Evolutionary conservation across 2,888 invertebrate genomes (phyloP).

Genomic region (Lobophora halterata): DNA sequence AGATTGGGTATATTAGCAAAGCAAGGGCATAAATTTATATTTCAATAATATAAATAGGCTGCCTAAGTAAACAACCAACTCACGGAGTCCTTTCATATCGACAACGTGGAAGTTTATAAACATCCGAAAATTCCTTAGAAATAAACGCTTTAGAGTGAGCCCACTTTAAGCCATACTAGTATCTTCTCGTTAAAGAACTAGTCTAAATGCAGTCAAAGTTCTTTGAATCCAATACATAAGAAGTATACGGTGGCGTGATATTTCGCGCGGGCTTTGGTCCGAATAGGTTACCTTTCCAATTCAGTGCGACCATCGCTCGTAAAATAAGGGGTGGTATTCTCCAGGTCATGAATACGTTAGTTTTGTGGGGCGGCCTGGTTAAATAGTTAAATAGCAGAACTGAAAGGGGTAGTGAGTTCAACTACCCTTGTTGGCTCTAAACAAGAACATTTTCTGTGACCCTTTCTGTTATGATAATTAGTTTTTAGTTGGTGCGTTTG

Average conservation of each 20-base stretch:
- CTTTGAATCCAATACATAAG: slow-evolving; percentile 51
- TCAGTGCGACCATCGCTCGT: slow-evolving; percentile 67
- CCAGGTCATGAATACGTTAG: slow-evolving; percentile 77
- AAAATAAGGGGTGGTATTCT: slow-evolving; percentile 69
- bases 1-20: no score
- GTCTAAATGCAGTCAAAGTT: slow-evolving; percentile 31
- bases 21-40: no score
- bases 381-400: slow-evolving; percentile 72
- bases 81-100: no score
- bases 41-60: no score
- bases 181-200: slow-evolving; percentile 6
- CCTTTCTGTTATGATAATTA: slow-evolving; percentile 23
- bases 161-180: no score
- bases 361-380: slow-evolving; percentile 56
- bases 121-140: no score
- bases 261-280: slow-evolving; percentile 56
- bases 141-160: no score
- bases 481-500: slow-evolving; percentile 13
- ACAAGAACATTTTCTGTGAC: slow-evolving; percentile 20
- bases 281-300: slow-evolving; percentile 70
- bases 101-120: no score
- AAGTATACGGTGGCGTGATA: slow-evolving; percentile 59
- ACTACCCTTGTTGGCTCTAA: slow-evolving; percentile 26
- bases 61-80: no score
- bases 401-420: slow-evolving; percentile 46